Evolutionary conservation across 2,113 vertebrate species (phyloP).

Genomic region (Amazona guildingii): DNA sequence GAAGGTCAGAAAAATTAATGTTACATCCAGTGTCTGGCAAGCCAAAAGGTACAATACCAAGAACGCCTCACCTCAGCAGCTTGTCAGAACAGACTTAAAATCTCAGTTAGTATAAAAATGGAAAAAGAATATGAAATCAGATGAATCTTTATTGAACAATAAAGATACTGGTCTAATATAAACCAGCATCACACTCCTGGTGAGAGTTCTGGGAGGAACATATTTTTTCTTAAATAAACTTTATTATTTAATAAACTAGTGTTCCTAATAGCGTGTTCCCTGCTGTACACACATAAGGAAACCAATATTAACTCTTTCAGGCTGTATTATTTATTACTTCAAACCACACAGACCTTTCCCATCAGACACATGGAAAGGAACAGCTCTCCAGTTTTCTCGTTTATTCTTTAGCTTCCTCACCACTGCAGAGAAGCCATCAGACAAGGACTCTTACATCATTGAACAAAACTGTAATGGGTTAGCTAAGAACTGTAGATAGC

Average conservation of each 20-base stretch:
- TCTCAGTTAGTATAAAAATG: not conserved
- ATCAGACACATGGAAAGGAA: not conserved
- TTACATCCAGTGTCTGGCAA: not conserved
- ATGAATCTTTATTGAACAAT: not conserved
- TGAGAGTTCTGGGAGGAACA: not conserved
- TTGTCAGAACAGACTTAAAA: not conserved
- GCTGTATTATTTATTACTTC: not conserved
- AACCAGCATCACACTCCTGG: not conserved
- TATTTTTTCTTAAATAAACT: not conserved
- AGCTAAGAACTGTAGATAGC: not conserved
- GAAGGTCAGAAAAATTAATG: not conserved
- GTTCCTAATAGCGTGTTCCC: not conserved
- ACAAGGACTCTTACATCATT: not conserved
- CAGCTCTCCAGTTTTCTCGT: not conserved
- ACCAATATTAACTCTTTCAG: not conserved
- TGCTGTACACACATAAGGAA: accelerated
- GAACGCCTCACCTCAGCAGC: not conserved
- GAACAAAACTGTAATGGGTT: not conserved
- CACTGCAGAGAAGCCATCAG: not conserved
- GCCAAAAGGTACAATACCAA: not conserved
- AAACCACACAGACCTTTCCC: not conserved
- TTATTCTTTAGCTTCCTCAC: not conserved
- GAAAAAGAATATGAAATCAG: not conserved
- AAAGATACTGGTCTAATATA: not conserved
- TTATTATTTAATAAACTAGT: not conserved